These are phyloP conservation scores for Goniozus legneri DNA, from an alignment of 1,140 invertebrate species.

Conservation along the genomic window DNA sequence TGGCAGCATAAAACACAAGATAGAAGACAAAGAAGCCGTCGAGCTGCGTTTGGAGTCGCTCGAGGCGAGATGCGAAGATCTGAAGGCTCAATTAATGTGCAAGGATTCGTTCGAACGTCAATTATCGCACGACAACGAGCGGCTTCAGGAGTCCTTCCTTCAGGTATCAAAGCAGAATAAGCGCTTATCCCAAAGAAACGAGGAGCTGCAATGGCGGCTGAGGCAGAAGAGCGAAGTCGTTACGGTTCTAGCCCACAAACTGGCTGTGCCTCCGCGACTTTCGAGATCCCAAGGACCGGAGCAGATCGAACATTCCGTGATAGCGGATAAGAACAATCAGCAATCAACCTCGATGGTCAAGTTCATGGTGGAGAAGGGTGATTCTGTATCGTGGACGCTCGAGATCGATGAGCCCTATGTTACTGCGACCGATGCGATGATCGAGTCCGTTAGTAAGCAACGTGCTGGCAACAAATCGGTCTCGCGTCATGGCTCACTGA, in stretches of 20 bases:
- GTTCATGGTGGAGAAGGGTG: conserved; percentile 76
- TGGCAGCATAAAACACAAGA: conserved; percentile 57
- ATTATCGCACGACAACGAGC: conserved; percentile 62
- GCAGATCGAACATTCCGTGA: conserved; percentile 25
- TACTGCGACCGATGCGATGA: not conserved
- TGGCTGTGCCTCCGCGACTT: conserved; percentile 29
- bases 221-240: conserved; percentile 71
- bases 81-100: conserved; percentile 63
- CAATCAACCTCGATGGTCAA: conserved; percentile 65
- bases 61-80: conserved; percentile 66
- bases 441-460: not conserved
- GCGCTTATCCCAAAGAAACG: conserved; percentile 74
- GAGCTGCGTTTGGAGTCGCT: conserved; percentile 59
- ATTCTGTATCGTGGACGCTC: conserved; percentile 79
- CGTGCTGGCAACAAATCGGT: conserved; percentile 11
- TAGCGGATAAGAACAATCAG: conserved; percentile 20
- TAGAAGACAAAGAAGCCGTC: conserved; percentile 59
- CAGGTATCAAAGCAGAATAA: conserved; percentile 74
- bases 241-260: conserved; percentile 50
- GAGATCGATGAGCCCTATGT: conserved; percentile 61
- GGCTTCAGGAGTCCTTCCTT: conserved; percentile 67
- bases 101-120: conserved; percentile 57
- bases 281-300: conserved; percentile 37
- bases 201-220: conserved; percentile 82
- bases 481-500: conserved; percentile 40